Percentiles rank a stretch among this genome's conserved stretches.
These are phyloP conservation scores for Xenopus laevis DNA, from an alignment of 2,113 vertebrate species.

Conservation along the genomic window DNA sequence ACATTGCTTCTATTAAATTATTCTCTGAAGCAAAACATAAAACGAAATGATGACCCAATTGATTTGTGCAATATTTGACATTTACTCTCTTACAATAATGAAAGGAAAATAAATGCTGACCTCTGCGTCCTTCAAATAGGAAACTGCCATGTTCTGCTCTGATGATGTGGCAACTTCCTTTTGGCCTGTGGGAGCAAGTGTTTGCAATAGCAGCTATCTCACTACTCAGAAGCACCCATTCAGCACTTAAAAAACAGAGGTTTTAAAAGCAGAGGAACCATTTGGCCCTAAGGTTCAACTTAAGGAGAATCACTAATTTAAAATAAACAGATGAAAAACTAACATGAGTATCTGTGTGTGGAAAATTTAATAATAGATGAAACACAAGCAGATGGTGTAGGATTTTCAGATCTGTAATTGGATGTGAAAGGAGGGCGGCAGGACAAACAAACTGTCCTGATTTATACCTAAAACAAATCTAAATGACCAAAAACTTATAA, in stretches of 20 bases:
- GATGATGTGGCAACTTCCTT: slow-evolving; percentile 35
- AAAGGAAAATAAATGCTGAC: slow-evolving; percentile 38
- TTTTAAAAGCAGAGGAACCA: slow-evolving; percentile 10
- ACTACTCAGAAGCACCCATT: slow-evolving; percentile 3
- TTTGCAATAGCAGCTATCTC: slow-evolving; percentile 26
- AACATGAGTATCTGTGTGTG: neutral
- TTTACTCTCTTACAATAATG: slow-evolving; percentile 17
- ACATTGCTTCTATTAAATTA: too few relatives aligned
- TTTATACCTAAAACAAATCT: neutral
- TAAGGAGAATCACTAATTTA: slow-evolving; percentile 1
- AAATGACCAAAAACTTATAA: too few relatives aligned
- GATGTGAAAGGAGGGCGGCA: neutral
- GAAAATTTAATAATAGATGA: neutral
- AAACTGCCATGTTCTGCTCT: slow-evolving; percentile 41
- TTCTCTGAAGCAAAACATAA: too few relatives aligned
- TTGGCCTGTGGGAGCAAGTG: slow-evolving; percentile 28
- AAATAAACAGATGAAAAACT: slow-evolving; percentile 18
- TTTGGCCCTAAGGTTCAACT: slow-evolving; percentile 10
- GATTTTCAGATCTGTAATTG: neutral
- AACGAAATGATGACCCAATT: neutral
- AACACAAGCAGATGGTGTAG: neutral
- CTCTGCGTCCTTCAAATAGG: slow-evolving; percentile 32
- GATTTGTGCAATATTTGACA: slow-evolving; percentile 15
- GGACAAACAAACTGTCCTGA: neutral
- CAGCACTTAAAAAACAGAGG: slow-evolving; percentile 1